Evolutionary conservation across 2,797 vertebrate species (phyloP).

Genomic region (Danio aesculapii): DNA sequence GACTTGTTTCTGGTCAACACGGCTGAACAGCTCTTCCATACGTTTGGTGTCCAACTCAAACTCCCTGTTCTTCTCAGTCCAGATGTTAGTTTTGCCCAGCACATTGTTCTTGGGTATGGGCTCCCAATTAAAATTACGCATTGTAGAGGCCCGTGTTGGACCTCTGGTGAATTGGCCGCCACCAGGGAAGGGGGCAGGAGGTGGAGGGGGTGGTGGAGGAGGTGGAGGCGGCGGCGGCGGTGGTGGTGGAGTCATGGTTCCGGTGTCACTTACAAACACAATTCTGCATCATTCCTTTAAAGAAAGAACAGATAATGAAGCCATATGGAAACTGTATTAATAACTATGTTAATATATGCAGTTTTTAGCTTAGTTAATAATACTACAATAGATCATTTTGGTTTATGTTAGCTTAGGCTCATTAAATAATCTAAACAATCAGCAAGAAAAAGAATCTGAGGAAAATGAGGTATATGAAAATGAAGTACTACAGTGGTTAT

Average conservation of each 20-base stretch:
- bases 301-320: background rate
- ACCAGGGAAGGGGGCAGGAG: conserved; percentile 43
- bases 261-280: conserved; percentile 49
- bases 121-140: conserved; percentile 87
- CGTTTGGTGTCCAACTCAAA: conserved; percentile 80
- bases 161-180: conserved; percentile 30
- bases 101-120: conserved; percentile 80
- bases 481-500: no score
- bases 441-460: no score
- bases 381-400: no score
- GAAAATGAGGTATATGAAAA: no score
- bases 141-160: conserved; percentile 67
- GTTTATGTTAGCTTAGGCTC: no score
- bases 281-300: conserved; percentile 23
- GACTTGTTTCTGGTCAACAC: conserved; percentile 64
- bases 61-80: conserved; percentile 76
- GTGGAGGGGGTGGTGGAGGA: conserved; percentile 54
- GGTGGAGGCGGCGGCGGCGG: conserved; percentile 56
- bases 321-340: no score
- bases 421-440: no score
- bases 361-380: no score
- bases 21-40: conserved; percentile 86
- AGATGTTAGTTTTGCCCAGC: conserved; percentile 80
- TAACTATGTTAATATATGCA: no score
- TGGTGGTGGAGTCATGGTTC: conserved; percentile 63